Percentiles rank a stretch among this genome's conserved stretches.
These are phyloP conservation scores for Rotaria magnacalcarata DNA, from an alignment of 2,888 invertebrate genomes.

Conservation along the genomic window DNA sequence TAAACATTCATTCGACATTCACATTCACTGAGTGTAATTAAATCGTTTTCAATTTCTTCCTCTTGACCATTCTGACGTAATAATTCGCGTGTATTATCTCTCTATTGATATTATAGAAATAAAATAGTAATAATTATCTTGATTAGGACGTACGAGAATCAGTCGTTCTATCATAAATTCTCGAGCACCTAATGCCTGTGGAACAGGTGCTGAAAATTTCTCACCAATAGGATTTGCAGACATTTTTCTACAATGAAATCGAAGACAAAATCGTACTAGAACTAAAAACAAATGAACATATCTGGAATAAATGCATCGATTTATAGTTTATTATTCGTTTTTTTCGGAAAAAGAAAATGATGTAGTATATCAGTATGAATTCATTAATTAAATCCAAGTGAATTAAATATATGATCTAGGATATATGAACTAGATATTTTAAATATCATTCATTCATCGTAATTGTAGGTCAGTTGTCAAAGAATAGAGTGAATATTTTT, in stretches of 20 bases:
- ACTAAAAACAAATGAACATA: no score
- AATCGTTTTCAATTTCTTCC: not conserved
- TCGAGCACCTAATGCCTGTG: slow-evolving; percentile 5
- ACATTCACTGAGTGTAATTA: not conserved
- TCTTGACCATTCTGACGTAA: slow-evolving; percentile 5
- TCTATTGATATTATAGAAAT: not conserved
- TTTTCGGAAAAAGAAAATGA: not conserved
- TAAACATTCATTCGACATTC: not conserved
- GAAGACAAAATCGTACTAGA: no score
- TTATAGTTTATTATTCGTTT: no score
- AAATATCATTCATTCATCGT: no score
- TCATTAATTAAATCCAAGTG: no score
- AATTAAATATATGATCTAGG: no score
- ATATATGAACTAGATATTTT: no score
- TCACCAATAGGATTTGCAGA: not conserved
- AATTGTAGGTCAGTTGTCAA: no score
- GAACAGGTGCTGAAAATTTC: not conserved
- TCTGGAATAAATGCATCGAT: no score
- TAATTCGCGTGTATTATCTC: slow-evolving; percentile 14
- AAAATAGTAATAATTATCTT: no score
- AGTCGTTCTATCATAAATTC: slow-evolving; percentile 33
- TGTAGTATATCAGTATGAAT: no score
- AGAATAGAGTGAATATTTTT: no score
- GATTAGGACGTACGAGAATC: not conserved
- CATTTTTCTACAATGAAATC: not conserved